A percentile compares a stretch with the other conserved stretches of the same genome.
Conservation (phyloP, 1,140 invertebrate genomes). For the Bombus fervidus region DNA sequence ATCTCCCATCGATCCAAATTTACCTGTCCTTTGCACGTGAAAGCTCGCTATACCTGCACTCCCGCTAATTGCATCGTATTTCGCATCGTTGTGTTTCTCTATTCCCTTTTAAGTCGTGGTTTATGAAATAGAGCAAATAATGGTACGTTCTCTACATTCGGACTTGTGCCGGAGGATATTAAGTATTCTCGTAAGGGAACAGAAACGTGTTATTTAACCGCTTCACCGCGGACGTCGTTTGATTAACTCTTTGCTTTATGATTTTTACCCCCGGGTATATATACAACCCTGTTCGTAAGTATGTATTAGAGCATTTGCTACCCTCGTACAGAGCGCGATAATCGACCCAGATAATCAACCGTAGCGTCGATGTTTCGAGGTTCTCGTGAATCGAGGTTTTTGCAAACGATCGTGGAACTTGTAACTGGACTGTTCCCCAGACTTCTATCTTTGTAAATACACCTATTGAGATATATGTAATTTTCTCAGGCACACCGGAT, state of each 20-base stretch:
- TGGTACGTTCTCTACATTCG: not conserved
- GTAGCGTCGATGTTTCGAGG: not conserved
- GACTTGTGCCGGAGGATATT: not conserved
- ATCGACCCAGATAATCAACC: not conserved
- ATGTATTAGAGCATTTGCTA: too few relatives aligned
- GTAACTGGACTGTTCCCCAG: not conserved
- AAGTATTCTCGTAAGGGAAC: not conserved
- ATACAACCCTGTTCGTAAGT: too few relatives aligned
- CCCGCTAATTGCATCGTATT: not conserved
- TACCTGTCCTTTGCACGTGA: not conserved
- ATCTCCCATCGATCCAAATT: slow-evolving; percentile 14
- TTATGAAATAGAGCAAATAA: not conserved
- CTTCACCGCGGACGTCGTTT: too few relatives aligned
- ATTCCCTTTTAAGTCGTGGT: not conserved
- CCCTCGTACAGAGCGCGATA: not conserved
- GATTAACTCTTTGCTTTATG: too few relatives aligned
- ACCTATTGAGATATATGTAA: too few relatives aligned
- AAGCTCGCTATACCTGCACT: not conserved
- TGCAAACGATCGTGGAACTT: not conserved
- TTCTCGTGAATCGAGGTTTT: not conserved
- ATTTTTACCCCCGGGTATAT: too few relatives aligned
- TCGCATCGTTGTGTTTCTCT: not conserved
- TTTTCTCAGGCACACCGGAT: too few relatives aligned
- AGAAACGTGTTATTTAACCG: too few relatives aligned
- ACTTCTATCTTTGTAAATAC: too few relatives aligned